phyloP scores from a whole-genome alignment of 2,888 invertebrate genomes.

The Choreutis nemorana region DNA sequence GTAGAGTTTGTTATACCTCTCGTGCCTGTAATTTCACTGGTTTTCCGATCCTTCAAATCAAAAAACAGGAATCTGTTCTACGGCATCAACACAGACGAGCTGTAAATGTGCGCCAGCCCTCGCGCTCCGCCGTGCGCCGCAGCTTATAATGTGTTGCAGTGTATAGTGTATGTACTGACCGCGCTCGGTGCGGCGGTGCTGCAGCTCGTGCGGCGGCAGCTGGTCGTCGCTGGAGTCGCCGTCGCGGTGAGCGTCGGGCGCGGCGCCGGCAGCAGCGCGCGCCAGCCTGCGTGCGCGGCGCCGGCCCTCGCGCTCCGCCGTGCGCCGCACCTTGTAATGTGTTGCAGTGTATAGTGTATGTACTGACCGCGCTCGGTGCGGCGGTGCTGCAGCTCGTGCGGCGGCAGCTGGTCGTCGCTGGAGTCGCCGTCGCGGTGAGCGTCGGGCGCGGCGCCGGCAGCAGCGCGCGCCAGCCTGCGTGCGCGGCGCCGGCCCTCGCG shows the following conservation, averaged over 20 bases:
- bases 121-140: conserved; percentile 88
- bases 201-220: conserved; percentile 80
- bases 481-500: conserved; percentile 85
- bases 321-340: conserved; percentile 80
- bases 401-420: conserved; percentile 95
- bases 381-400: conserved; percentile 73
- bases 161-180: too few species aligned
- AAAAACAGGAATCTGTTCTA: too few species aligned
- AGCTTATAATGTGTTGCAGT: too few species aligned
- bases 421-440: conserved; percentile 93
- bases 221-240: conserved; percentile 98
- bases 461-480: conserved; percentile 73
- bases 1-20: too few species aligned
- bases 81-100: too few species aligned
- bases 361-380: conserved; percentile 29
- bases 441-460: conserved; percentile 28
- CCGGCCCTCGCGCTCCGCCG: conserved; percentile 91
- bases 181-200: conserved; percentile 55
- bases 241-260: conserved; percentile 75
- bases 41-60: too few species aligned
- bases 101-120: conserved; percentile 92
- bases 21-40: too few species aligned
- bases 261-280: conserved; percentile 40
- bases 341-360: too few species aligned
- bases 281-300: conserved; percentile 81